These are phyloP conservation scores for Sebastes variabilis DNA, from an alignment of 2,797 vertebrate genomes.

Conservation along the genomic window DNA sequence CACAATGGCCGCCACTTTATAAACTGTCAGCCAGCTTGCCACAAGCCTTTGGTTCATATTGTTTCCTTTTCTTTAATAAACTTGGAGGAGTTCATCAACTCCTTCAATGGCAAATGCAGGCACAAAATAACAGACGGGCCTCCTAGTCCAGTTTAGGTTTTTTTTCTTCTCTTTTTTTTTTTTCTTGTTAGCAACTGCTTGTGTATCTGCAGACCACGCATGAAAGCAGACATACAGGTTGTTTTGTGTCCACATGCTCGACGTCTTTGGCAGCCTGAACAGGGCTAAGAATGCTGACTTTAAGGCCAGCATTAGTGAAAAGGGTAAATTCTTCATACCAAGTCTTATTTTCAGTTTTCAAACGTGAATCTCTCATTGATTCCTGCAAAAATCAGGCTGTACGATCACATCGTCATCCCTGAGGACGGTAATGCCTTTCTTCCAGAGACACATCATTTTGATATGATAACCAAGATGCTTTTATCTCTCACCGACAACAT, in stretches of 20 bases:
- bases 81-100: slow-evolving; percentile 98
- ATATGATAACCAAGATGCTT: not conserved
- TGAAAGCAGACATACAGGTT: slow-evolving; percentile 35
- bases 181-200: slow-evolving; percentile 56
- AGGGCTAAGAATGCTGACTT: not conserved
- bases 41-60: slow-evolving; percentile 87
- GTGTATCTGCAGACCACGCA: slow-evolving; percentile 57
- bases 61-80: slow-evolving; percentile 95
- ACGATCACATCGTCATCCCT: not conserved
- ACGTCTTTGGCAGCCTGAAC: not conserved
- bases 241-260: slow-evolving; percentile 56
- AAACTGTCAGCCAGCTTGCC: slow-evolving; percentile 92
- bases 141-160: slow-evolving; percentile 49
- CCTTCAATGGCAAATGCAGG: slow-evolving; percentile 88
- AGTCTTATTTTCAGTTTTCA: not conserved
- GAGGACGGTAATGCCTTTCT: not conserved
- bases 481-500: not conserved
- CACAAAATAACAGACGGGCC: slow-evolving; percentile 84
- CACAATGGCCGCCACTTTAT: slow-evolving; percentile 94
- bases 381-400: not conserved
- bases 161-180: slow-evolving; percentile 46
- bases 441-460: not conserved
- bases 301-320: not conserved
- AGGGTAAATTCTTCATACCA: not conserved
- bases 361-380: not conserved